Evolutionary conservation across 2,113 vertebrate species (phyloP), one percentile per base, ranked within the genome.

Genomic region (Natator depressus): DNA sequence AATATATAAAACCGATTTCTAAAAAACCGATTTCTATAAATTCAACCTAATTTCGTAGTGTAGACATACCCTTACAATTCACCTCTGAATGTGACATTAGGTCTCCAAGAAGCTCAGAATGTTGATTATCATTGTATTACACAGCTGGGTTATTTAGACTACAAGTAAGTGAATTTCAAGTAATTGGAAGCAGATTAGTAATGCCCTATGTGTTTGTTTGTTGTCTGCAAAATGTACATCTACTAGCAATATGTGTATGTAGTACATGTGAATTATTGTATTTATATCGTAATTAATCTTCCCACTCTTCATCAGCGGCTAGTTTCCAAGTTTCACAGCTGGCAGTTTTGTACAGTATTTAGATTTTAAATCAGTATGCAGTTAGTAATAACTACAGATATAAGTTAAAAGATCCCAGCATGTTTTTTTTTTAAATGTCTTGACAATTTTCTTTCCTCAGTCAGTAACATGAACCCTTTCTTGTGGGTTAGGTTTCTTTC

Each of bases 391-490:
- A 87, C 79, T 86, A 87, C 75, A 95, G 47, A 94, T 96, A 88
- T 88, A 84, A 96, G 55, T 93, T 95, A 84, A 92, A 97, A 96
- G 25, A 95, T 10, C 53, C 42, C 94, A 95, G 59, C 20, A 7
- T 1, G 1, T 80, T 93, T 84, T 94, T 96, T 92, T 97, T 96
- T 96, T 92, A 82, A 96, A 50, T 85, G 62, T 81, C 65, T 53
- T 78, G 79, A 83, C 49, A 91, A 12, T 62, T 90, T 96, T 90
- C 72, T 95, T 90, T 94, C 90, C 94, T 53, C 96, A 93, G 65
- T 81, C 46, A 91, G 87, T 75, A 91, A 84, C 38, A 88, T 82
- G 92, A 88, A 91, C 89, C 2, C 5, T 42, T 2, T 81, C 87
- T 95, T 86, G 29, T 47, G 49, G 83, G 51, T 72, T 88, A 53